Base-by-base conservation (phyloP, 2,888 invertebrate genomes). In the Drosophila birchii region DNA sequence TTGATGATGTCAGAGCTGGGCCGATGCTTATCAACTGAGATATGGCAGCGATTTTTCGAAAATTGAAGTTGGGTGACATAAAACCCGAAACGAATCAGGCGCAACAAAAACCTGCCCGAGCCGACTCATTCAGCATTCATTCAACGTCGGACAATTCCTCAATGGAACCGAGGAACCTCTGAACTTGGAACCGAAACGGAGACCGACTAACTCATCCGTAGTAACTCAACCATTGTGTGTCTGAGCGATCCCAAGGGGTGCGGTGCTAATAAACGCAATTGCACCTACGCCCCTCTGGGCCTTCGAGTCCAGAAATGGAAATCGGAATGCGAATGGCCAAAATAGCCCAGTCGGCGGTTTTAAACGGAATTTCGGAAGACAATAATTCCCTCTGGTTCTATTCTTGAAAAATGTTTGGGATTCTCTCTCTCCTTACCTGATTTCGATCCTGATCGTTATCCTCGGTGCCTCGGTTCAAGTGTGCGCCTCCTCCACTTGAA, bases 211-310 rank as follows among this genome's bases (percentile, higher is more conserved):
- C 67, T 47, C 45, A 14, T 61, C 49, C 68, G 51, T 51, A 51
- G 51, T 51, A 51, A 51, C 51, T 34, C 20, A 11, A 20, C 34
- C 34, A 12, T 43, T 71, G 47, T 69, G 32, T 32, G 11, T 34
- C 12, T 43, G 38, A 57, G 43, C 49, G 23, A 34, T 51, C 49
- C 73, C 80, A 74, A 81, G 69, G 79, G 75, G 68, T 57, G 83
- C 88, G 77, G 81, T 88, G 83, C 88, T 85, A 89, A 91, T 91
- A 90, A 91, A 90, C 89, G 90, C 91, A 88, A 88, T 88, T 90
- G 89, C 88, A 90, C 83, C 88, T 89, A 89, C 88, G 81, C 83
- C 85, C 79, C 72, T 77, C 63, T 62, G 80, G 76, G 78, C 58
- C 78, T 47, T 66, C 57, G 59, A 8, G 64, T 51, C 66, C 64